Conservation (phyloP, 2,797 vertebrate species). For the Anguilla obscura region DNA sequence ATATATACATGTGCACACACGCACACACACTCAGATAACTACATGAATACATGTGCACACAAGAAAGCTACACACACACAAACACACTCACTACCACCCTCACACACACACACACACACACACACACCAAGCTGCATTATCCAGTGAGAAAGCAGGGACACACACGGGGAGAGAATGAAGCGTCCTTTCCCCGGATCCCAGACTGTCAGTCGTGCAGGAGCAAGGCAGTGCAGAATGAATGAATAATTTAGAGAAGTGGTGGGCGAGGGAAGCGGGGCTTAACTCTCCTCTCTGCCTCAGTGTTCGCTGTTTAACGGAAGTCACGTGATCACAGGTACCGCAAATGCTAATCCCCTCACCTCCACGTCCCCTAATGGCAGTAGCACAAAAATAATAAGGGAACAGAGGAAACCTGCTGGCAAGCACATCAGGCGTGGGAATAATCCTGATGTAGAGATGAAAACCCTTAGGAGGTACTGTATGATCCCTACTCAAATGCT, state of each 20-base stretch:
- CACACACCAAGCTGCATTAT: background rate
- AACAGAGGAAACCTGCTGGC: background rate
- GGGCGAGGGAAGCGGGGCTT: slow-evolving; percentile 3
- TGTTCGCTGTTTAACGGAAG: background rate
- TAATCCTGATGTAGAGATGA: too few species aligned
- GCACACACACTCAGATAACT: background rate
- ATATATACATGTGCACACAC: background rate
- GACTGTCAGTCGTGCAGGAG: background rate
- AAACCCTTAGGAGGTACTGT: too few species aligned
- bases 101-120: background rate
- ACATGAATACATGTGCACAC: background rate
- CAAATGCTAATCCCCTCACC: background rate
- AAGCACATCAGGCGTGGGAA: background rate
- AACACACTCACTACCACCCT: background rate
- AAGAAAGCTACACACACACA: background rate
- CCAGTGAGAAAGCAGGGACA: background rate
- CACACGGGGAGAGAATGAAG: background rate
- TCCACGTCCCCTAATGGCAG: background rate
- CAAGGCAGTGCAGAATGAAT: slow-evolving; percentile 4
- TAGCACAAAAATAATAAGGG: background rate
- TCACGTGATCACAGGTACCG: background rate
- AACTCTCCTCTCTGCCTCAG: slow-evolving; percentile 5
- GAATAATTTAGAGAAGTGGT: slow-evolving; percentile 22
- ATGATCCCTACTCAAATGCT: too few species aligned
- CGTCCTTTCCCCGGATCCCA: background rate